Evolutionary conservation across 1,140 invertebrate species (phyloP).

Genomic region (Melanaphis sacchari): DNA sequence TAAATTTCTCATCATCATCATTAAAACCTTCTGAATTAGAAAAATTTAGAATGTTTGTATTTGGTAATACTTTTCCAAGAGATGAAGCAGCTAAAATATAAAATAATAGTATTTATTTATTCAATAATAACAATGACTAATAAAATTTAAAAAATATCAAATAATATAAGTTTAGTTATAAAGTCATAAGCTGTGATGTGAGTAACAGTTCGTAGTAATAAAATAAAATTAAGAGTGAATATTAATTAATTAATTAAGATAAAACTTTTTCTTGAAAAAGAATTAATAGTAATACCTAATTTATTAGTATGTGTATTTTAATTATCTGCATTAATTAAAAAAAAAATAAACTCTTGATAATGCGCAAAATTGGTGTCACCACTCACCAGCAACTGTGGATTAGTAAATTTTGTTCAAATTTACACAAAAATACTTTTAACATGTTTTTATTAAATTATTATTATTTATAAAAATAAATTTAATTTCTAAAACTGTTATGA

Average conservation of each 20-base stretch:
- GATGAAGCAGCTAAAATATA: constrained; percentile 41
- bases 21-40: constrained; percentile 1
- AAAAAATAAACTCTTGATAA: too few species aligned
- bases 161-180: neutral
- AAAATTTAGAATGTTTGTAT: constrained; percentile 50
- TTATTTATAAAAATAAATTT: too few species aligned
- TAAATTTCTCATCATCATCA: constrained; percentile 36
- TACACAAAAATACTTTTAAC: too few species aligned
- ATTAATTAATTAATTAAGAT: too few species aligned
- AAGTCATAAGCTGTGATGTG: neutral
- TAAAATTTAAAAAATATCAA: neutral
- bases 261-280: too few species aligned
- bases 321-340: neutral
- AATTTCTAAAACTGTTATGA: too few species aligned
- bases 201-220: neutral
- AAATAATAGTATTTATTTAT: neutral
- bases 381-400: too few species aligned
- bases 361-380: too few species aligned
- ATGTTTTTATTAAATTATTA: too few species aligned
- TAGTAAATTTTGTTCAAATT: too few species aligned
- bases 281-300: neutral
- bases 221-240: too few species aligned
- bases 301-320: neutral
- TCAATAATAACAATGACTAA: neutral
- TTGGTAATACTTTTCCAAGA: constrained; percentile 48